Evolutionary conservation across 2,797 vertebrate genomes (phyloP), one percentile per base, ranked within the genome.

Genomic region (Danio aesculapii): DNA sequence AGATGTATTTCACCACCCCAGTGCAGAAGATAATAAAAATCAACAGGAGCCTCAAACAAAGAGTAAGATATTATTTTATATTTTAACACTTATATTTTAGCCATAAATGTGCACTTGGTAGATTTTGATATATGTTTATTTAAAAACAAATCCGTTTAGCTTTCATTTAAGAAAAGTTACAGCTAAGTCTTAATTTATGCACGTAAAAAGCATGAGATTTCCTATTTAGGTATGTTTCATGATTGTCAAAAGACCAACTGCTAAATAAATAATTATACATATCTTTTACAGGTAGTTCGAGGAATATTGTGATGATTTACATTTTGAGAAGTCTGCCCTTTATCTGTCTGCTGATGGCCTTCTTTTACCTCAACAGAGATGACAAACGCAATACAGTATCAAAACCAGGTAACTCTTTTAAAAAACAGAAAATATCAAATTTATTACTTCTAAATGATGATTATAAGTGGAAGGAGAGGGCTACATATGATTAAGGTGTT

Each of bases 271-370:
- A 62, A 55, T 9, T 50, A 17, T 6, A 11, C 5, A 46, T 62
- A 30, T 19, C 61, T 47, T 21, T 13, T 44, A 11, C 67, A 79
- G 77, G 47, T 21, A 49, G 17, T 43, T 61, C 12, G n/a, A 7
- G 0, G 17, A 6, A 61, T 0, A 1, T 12, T 53, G 77, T 79
- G 8, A 16, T 79, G 10, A 78, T 70, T 44, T 62, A 62, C 58
- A 62, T 70, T 53, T 44, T 79, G 0, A 79, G 77, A 71, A 62
- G 57, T 62, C 58, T 79, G 55, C 77, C 77, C 11, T 71, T 79
- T 47, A 6, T 79, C n/a, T 44, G 7, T 63, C 67, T 79, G 12
- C 17, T 79, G 46, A 13, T 8, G 46, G 39, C 77, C 1, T 71
- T 71, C 30, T 70, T 79, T 8, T 71, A 71, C 13, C 77, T 79